phyloP scores from a whole-genome alignment of 2,113 vertebrate genomes.

The Ceuthmochares aereus region DNA sequence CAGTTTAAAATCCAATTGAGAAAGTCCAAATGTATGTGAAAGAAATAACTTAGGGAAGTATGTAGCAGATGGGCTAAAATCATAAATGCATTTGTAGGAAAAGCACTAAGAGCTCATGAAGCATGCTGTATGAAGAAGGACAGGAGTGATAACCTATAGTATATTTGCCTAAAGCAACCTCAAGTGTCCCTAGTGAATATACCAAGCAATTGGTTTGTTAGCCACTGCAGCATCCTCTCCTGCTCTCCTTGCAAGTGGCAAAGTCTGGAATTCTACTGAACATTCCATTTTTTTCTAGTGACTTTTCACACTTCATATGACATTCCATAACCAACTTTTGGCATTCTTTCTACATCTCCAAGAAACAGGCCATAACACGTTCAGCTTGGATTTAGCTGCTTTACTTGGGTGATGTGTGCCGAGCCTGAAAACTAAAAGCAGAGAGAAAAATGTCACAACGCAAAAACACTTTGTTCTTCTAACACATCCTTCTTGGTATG shows the following conservation, averaged over 20 bases:
- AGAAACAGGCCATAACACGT: neutral
- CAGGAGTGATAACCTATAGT: neutral
- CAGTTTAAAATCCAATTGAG: neutral
- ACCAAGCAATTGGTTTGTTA: neutral
- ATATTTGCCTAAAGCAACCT: neutral
- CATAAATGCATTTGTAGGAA: neutral
- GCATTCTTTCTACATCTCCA: neutral
- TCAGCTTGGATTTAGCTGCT: neutral
- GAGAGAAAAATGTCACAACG: neutral
- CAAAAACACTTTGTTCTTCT: neutral
- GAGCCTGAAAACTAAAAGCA: neutral
- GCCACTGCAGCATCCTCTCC: neutral
- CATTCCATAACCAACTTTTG: neutral
- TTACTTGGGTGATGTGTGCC: neutral
- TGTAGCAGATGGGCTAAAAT: neutral
- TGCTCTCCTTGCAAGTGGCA: neutral
- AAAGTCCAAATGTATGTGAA: neutral
- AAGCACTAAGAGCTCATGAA: neutral
- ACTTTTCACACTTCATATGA: neutral
- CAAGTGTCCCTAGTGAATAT: neutral
- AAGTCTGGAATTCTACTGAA: neutral
- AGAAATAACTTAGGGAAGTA: neutral
- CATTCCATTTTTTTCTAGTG: neutral
- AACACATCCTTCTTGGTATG: neutral
- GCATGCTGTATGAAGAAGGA: neutral